Base-by-base conservation (phyloP, 1,140 invertebrate genomes). In the Trichomalopsis sarcophagae region DNA sequence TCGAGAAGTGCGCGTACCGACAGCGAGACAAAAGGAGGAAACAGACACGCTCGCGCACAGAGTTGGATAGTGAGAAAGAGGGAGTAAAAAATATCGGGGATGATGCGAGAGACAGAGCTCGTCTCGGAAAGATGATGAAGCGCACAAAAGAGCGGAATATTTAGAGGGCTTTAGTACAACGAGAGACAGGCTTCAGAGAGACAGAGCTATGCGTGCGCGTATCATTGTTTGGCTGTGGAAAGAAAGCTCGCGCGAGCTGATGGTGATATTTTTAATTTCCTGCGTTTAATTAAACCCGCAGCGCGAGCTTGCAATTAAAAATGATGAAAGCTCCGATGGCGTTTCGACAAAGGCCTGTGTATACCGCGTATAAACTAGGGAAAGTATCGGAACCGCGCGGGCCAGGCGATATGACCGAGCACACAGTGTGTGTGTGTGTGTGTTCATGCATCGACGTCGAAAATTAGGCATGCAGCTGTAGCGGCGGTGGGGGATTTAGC, bases 101-200 rank as follows among this genome's bases (percentile, higher is more conserved):
- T 36, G 33, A 36, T 36, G 33, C 9, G 47, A 50, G 47, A 50
- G 47, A 14, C 9, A 50, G 47, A 62, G 21, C 55, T 62, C 55
- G 55, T 55, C 27, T 27, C 55, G 76, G 77, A 78, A 75, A 27
- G 50, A 66, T 55, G 68, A 88, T 84, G 84, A 76, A 44, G 50
- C 50, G 50, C 55, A 76, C 81, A 82, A 75, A 82, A 82, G 55
- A 82, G 73, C 33, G 73, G 71, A 82, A 82, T 82, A 82, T 82
- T 82, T 82, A 82, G 44, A 82, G 73, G 50, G 71, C 23, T 82
- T 82, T 75, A 82, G 44, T 62, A 30, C 89, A 87, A 88, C 86
- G 86, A 87, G 77, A 69, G 23, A 84, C 81, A 71, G 55, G 50
- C 11, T 9, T 10, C 50, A 44, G 33, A 66, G 47, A 44, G 10